Conservation (phyloP, 2,888 invertebrate species). For the Gisinianus flammeolus region DNA sequence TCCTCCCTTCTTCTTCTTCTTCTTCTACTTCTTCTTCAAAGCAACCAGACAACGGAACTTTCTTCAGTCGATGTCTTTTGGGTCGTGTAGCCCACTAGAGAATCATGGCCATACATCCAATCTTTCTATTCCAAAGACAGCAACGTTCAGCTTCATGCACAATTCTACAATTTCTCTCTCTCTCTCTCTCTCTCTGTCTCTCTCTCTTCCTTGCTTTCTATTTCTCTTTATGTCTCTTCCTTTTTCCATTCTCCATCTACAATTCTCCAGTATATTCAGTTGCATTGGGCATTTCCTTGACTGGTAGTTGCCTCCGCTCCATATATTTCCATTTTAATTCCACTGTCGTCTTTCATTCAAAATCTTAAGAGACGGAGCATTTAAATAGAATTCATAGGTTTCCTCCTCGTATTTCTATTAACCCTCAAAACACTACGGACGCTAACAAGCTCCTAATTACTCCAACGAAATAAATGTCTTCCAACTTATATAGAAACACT, state of each 20-base stretch:
- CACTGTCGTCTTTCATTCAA: not conserved
- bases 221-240: not conserved
- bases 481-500: not conserved
- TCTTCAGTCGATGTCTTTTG: too few species aligned
- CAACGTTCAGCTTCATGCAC: conserved; percentile 33
- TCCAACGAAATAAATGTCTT: not conserved
- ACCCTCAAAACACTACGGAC: not conserved
- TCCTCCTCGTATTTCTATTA: not conserved
- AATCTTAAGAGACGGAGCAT: conserved; percentile 3
- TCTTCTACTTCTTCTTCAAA: not conserved
- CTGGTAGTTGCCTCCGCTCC: not conserved
- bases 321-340: conserved; percentile 26
- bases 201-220: not conserved
- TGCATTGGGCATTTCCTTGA: not conserved
- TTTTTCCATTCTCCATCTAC: not conserved
- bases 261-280: not conserved
- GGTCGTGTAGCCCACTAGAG: conserved; percentile 31
- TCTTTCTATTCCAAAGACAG: conserved; percentile 15
- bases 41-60: too few species aligned
- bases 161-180: conserved; percentile 28
- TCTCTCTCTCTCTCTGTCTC: not conserved
- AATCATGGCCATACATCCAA: conserved; percentile 4
- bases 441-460: conserved; percentile 29
- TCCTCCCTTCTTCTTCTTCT: not conserved
- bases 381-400: not conserved